Evolutionary conservation across 1,140 invertebrate genomes (phyloP).

Genomic region (Armadillidium nasatum): DNA sequence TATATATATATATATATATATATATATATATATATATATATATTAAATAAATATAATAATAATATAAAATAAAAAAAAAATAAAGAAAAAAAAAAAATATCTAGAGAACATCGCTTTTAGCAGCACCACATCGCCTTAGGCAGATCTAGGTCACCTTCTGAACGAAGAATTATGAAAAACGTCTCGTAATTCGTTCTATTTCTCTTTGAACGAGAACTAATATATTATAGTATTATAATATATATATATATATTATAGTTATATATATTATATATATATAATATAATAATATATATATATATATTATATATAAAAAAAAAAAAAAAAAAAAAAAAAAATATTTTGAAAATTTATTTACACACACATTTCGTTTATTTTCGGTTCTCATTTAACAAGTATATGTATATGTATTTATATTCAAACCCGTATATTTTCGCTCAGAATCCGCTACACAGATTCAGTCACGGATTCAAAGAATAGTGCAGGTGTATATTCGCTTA

Average conservation of each 20-base stretch:
- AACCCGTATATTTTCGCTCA: background rate
- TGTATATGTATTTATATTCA: background rate
- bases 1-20: background rate
- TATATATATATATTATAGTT: background rate
- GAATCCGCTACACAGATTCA: background rate
- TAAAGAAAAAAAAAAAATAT: background rate
- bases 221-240: background rate
- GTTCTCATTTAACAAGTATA: too few species aligned
- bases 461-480: background rate
- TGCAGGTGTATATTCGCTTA: background rate
- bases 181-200: background rate
- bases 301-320: background rate
- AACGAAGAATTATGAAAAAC: background rate
- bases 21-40: constrained; percentile 1
- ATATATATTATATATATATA: background rate
- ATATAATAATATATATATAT: background rate
- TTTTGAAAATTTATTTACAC: too few species aligned
- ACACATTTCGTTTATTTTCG: too few species aligned
- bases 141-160: background rate
- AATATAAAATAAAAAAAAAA: background rate
- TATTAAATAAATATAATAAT: too few species aligned
- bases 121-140: background rate
- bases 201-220: too few species aligned
- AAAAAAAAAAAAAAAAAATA: too few species aligned
- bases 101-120: background rate